Base-by-base conservation (phyloP, 2,797 vertebrate genomes). In the Salmo trutta region DNA sequence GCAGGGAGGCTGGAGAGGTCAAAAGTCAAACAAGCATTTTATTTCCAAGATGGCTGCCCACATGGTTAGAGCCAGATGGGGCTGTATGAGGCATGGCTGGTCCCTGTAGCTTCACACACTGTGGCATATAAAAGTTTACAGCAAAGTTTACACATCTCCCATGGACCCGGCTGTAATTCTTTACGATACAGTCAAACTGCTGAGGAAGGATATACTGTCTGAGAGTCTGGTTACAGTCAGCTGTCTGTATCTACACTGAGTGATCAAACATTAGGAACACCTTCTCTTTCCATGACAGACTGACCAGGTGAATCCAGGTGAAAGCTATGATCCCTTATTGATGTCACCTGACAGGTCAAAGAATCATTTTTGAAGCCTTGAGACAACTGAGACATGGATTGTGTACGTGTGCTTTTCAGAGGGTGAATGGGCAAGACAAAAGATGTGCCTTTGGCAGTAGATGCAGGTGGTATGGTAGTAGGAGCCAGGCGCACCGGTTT, bases 11-110 rank as follows among this genome's bases (percentile, higher is more conserved):
- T 85, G 83, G 84, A 71, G 65, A 83, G 93, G 89, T 94, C 88
- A 93, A 54, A 93, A 91, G 93, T 93, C 94, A 91, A 91, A 88
- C 93, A 94, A 95, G 95, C 92, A 94, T 88, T 15, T 93, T 88
- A 92, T 92, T 94, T 93, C 93, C 91, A 93, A 94, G 92, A 94
- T 95, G 93, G 93, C 91, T 87, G 89, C 88, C 79, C 64, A 83
- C 89, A 90, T 88, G 88, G 86, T 88, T 75, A 91, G 86, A 92
- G 92, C 92, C 91, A 88, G 86, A 77, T 33, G n/a, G 51, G 54
- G 70, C 74, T 72, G 52, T 66, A 21, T 36, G 41, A 41, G 24
- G 69, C 47, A 41, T 24, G 68, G 53, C 21, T 12, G 69, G 64
- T 27, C n/a, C 16, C 73, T n/a, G 62, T 74, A 69, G 76, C 36